phyloP scores from a whole-genome alignment of 2,888 invertebrate genomes.

The Euproctis similis region DNA sequence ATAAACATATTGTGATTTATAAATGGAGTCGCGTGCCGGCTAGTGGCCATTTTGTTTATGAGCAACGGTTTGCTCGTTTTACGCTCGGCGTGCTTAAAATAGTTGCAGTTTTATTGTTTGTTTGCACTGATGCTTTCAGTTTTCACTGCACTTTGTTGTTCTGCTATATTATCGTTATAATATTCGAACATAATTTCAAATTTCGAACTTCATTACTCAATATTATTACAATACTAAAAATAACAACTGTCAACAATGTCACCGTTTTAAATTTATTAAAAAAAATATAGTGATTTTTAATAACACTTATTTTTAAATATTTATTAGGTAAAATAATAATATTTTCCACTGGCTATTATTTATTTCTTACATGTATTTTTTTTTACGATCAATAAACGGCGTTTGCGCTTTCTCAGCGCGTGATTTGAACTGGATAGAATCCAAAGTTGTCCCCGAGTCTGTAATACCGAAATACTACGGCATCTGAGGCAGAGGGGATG shows the following conservation, averaged over 20 bases:
- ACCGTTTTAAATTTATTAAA: no score
- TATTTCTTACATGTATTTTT: slow-evolving; percentile 17
- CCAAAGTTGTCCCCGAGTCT: slow-evolving; percentile 68
- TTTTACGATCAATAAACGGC: slow-evolving; percentile 27
- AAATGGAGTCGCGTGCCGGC: slow-evolving; percentile 61
- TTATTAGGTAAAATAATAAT: slow-evolving; percentile 1
- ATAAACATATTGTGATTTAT: slow-evolving; percentile 69
- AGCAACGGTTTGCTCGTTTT: slow-evolving; percentile 48
- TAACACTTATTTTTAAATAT: not conserved
- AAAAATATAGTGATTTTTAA: slow-evolving; percentile 2
- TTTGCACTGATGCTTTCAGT: slow-evolving; percentile 55
- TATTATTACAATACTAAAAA: slow-evolving; percentile 10
- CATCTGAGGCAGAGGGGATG: slow-evolving; percentile 54
- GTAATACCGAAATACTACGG: slow-evolving; percentile 67
- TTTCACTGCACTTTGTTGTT: slow-evolving; percentile 31
- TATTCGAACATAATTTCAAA: no score
- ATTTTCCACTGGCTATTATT: slow-evolving; percentile 12
- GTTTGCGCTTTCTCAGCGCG: slow-evolving; percentile 41
- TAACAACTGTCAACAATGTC: slow-evolving; percentile 2
- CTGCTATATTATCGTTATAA: no score
- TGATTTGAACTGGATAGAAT: slow-evolving; percentile 60
- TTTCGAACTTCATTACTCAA: no score
- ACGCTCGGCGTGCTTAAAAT: slow-evolving; percentile 49
- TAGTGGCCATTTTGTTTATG: slow-evolving; percentile 67
- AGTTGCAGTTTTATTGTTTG: slow-evolving; percentile 53